Conservation (phyloP, 2,113 vertebrate genomes). For the Callospermophilus lateralis region DNA sequence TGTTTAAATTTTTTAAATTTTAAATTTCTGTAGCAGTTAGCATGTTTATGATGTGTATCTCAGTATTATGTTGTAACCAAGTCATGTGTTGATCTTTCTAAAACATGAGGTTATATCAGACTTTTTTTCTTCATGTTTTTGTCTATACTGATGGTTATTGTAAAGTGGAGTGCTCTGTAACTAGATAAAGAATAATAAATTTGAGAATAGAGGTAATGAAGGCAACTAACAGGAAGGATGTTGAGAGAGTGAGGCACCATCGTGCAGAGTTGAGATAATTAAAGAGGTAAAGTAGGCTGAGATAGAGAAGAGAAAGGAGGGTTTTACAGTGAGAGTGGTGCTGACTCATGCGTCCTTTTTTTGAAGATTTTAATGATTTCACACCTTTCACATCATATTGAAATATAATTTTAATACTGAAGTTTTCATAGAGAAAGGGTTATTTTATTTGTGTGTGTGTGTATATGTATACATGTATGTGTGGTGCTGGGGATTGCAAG, state of each 20-base stretch:
- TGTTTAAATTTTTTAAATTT: slow-evolving; percentile 28
- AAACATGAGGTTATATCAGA: not conserved
- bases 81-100: not conserved
- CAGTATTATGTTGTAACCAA: not conserved
- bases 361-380: not conserved
- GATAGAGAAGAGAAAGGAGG: not conserved
- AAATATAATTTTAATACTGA: slow-evolving; percentile 47
- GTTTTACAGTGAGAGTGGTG: not conserved
- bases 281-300: not conserved
- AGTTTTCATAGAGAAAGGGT: slow-evolving; percentile 1
- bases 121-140: not conserved
- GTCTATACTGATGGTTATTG: not conserved
- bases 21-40: slow-evolving; percentile 26
- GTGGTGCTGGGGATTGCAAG: not conserved
- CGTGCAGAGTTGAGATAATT: not conserved
- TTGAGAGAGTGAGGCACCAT: not conserved
- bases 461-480: too few relatives aligned
- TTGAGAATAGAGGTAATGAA: slow-evolving; percentile 13
- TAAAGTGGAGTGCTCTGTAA: not conserved
- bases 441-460: not conserved
- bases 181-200: slow-evolving; percentile 17
- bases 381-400: slow-evolving; percentile 9
- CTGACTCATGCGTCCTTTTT: not conserved
- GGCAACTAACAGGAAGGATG: not conserved
- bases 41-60: not conserved